phyloP scores from a whole-genome alignment of 2,113 vertebrate genomes.

The Peromyscus leucopus region DNA sequence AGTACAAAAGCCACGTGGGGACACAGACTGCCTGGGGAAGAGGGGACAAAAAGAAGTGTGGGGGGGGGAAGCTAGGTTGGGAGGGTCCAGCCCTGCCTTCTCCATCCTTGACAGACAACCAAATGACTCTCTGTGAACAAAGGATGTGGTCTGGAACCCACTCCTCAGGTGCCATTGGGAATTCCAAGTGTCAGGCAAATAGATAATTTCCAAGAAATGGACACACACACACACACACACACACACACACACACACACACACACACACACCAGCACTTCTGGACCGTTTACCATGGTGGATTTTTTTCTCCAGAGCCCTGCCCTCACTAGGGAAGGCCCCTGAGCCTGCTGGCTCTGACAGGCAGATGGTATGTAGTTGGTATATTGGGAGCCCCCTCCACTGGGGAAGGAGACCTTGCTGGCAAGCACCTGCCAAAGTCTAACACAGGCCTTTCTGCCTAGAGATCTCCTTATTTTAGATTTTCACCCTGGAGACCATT shows the following conservation, averaged over 20 bases:
- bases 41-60: neutral
- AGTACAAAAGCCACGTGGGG: accelerated
- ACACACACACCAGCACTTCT: neutral
- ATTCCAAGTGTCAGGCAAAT: neutral
- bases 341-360: neutral
- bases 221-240: neutral
- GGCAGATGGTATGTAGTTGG: neutral
- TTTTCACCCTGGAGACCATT: constrained; percentile 70
- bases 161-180: constrained; percentile 55
- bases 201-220: neutral
- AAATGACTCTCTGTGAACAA: neutral
- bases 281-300: accelerated
- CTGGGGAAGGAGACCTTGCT: neutral
- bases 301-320: neutral
- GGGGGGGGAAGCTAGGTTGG: neutral
- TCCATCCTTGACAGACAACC: neutral
- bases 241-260: neutral
- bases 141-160: neutral
- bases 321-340: neutral
- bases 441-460: neutral
- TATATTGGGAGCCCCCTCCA: neutral
- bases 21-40: neutral
- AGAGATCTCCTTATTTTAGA: constrained; percentile 33
- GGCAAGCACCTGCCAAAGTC: neutral
- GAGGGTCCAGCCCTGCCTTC: neutral